Evolutionary conservation across 1,140 invertebrate species (phyloP).

Genomic region (Solenopsis invicta): DNA sequence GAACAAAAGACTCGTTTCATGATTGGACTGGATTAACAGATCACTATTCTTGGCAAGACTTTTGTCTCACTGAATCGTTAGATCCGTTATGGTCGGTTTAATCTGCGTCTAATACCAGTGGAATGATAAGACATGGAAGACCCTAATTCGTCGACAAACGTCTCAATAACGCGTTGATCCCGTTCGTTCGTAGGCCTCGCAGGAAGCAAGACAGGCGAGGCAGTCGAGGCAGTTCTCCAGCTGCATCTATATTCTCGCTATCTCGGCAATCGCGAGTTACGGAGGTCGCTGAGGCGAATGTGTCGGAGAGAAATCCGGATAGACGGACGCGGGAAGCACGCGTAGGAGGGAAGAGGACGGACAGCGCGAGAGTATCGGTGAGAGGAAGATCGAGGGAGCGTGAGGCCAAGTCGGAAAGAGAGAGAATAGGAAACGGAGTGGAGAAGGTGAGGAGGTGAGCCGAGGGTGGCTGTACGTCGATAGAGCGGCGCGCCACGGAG

Average conservation of each 20-base stretch:
- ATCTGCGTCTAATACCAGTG: constrained; percentile 10
- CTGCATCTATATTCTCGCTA: constrained; percentile 77
- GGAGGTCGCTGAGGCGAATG: constrained; percentile 68
- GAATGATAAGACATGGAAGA: constrained; percentile 47
- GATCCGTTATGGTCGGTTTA: neutral
- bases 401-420: constrained; percentile 72
- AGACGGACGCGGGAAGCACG: constrained; percentile 60
- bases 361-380: constrained; percentile 59
- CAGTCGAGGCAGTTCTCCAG: constrained; percentile 30
- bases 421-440: constrained; percentile 57
- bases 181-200: constrained; percentile 40
- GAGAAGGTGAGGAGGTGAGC: constrained; percentile 74
- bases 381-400: constrained; percentile 64
- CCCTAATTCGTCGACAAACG: constrained; percentile 75
- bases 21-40: constrained; percentile 4
- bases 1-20: neutral
- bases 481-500: constrained; percentile 87
- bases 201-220: neutral
- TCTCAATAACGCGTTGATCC: constrained; percentile 76
- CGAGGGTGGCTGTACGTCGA: constrained; percentile 86
- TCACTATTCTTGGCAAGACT: constrained; percentile 12
- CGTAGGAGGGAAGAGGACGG: constrained; percentile 40
- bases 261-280: constrained; percentile 82
- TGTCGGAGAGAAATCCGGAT: constrained; percentile 71
- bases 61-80: neutral